Conservation (phyloP, 2,113 vertebrate species). For the Pimephales promelas region DNA sequence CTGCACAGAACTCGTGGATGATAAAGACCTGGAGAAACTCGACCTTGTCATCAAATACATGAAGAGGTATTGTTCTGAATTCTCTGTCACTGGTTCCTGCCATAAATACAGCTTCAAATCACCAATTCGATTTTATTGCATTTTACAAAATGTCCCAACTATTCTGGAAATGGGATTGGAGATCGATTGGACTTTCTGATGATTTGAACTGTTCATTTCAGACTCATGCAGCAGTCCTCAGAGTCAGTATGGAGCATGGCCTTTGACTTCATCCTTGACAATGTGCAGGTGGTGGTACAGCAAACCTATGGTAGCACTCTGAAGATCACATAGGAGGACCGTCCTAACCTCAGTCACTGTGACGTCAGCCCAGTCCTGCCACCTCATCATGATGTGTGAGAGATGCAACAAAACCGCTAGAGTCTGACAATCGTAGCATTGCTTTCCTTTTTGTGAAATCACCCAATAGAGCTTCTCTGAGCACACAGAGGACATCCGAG, state of each 20-base stretch:
- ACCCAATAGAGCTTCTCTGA: constrained; percentile 1
- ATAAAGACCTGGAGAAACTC: constrained; percentile 95
- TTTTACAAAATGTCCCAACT: no score
- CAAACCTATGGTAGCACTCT: constrained; percentile 96
- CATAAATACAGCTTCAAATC: background rate
- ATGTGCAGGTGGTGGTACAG: constrained; percentile 96
- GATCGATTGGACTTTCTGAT: background rate
- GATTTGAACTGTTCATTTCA: constrained; percentile 58
- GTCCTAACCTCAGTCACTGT: constrained; percentile 54
- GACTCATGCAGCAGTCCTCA: constrained; percentile 95
- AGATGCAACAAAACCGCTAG: constrained; percentile 1
- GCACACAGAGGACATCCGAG: background rate
- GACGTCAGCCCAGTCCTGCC: constrained; percentile 47
- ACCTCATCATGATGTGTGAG: constrained; percentile 30
- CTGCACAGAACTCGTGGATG: constrained; percentile 96
- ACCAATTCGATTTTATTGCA: no score
- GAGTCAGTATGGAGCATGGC: constrained; percentile 99
- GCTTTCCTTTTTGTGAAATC: constrained; percentile 7
- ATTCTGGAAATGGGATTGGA: background rate
- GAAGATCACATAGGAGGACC: constrained; percentile 84
- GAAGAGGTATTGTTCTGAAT: constrained; percentile 79
- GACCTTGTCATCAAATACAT: constrained; percentile 97
- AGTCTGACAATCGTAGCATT: constrained; percentile 37
- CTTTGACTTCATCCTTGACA: constrained; percentile 99
- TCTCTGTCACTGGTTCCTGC: background rate